phyloP scores from a whole-genome alignment of 2,797 vertebrate species.

The Acrossocheilus fasciatus region DNA sequence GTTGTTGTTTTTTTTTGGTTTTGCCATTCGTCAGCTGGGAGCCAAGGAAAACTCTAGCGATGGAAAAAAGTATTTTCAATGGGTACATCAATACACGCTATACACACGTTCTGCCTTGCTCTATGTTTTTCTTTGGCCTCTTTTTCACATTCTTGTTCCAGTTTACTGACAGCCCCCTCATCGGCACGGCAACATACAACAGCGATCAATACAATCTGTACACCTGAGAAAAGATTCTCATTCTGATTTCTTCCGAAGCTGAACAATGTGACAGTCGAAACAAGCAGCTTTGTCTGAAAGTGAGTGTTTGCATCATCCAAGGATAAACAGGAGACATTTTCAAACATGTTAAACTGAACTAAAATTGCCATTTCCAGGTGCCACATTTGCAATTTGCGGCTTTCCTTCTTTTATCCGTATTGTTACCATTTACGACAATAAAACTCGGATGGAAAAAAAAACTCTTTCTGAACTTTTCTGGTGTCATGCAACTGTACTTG shows the following conservation, averaged over 20 bases:
- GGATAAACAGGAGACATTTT: slow-evolving; percentile 4
- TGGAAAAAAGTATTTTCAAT: slow-evolving; percentile 14
- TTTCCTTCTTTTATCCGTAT: not conserved
- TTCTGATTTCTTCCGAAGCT: not conserved
- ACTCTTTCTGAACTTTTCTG: not conserved
- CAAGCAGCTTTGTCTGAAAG: slow-evolving; percentile 1
- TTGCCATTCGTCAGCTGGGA: slow-evolving; percentile 13
- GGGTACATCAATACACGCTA: slow-evolving; percentile 24
- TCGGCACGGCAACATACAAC: not conserved
- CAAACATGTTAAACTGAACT: not conserved
- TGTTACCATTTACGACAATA: not conserved
- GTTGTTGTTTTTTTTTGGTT: not conserved
- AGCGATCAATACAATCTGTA: slow-evolving; percentile 12
- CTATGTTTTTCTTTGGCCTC: not conserved
- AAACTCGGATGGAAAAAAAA: not conserved
- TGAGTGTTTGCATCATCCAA: not conserved
- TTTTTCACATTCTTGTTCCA: slow-evolving; percentile 20
- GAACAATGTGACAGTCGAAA: slow-evolving; percentile 7
- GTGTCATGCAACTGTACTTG: not conserved
- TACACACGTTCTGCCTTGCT: not conserved
- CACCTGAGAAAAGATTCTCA: slow-evolving; percentile 6
- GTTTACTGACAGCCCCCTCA: not conserved
- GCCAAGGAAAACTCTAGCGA: not conserved
- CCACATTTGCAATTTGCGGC: not conserved
- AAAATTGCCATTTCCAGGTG: not conserved